Conservation (phyloP, 1,140 invertebrate genomes). For the Lordiphosa stackelbergi region DNA sequence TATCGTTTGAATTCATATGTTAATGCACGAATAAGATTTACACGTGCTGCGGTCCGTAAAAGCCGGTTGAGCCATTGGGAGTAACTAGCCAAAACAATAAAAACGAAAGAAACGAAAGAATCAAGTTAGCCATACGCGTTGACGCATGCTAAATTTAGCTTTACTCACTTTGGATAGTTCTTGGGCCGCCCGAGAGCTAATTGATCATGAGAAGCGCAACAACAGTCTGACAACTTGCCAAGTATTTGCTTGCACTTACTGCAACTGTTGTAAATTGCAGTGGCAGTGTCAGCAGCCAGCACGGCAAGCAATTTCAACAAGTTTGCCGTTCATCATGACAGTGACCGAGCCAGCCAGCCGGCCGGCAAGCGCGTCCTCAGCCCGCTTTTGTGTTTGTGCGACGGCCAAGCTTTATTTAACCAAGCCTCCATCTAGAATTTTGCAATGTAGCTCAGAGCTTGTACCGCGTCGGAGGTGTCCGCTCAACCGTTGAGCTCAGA, state of each 20-base stretch:
- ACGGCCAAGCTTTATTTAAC: slow-evolving; percentile 57
- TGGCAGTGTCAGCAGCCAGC: slow-evolving; percentile 27
- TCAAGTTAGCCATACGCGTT: not conserved
- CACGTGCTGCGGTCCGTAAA: slow-evolving; percentile 35
- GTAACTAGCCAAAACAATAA: slow-evolving; percentile 1
- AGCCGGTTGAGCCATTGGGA: slow-evolving; percentile 27
- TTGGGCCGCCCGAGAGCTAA: slow-evolving; percentile 10
- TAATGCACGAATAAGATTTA: slow-evolving; percentile 14
- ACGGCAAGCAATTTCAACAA: slow-evolving; percentile 23
- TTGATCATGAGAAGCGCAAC: slow-evolving; percentile 18
- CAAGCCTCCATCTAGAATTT: slow-evolving; percentile 65
- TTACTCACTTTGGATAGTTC: not conserved
- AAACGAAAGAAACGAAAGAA: not conserved
- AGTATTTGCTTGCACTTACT: slow-evolving; percentile 59
- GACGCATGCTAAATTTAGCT: slow-evolving; percentile 5
- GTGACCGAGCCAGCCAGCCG: slow-evolving; percentile 32
- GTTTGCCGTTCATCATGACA: slow-evolving; percentile 50
- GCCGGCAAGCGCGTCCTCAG: slow-evolving; percentile 9
- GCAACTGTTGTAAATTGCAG: slow-evolving; percentile 33
- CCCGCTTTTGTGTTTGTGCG: slow-evolving; percentile 16
- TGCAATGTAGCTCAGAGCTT: slow-evolving; percentile 54
- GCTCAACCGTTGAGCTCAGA: slow-evolving; percentile 26
- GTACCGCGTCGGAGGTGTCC: slow-evolving; percentile 54
- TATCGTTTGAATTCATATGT: not conserved
- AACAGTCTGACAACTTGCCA: slow-evolving; percentile 5